phyloP scores from a whole-genome alignment of 2,113 vertebrate species.

The Agapornis roseicollis region DNA sequence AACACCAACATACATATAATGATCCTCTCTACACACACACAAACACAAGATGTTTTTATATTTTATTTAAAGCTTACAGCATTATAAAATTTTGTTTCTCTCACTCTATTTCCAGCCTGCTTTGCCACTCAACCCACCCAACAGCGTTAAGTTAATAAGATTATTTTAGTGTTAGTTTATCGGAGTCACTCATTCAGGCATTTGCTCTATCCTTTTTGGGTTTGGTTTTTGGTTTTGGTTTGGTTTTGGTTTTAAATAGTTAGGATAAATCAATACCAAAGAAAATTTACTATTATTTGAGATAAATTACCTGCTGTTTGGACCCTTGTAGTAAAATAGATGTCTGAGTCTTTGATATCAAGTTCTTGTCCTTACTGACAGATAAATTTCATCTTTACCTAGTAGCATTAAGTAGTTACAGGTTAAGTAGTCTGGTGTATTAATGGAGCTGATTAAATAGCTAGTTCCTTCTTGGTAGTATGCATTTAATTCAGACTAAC shows the following conservation, averaged over 20 bases:
- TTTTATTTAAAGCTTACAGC: slow-evolving; percentile 74
- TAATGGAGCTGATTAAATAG: not conserved
- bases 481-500: not conserved
- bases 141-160: slow-evolving; percentile 58
- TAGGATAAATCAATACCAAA: not conserved
- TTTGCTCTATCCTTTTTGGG: slow-evolving; percentile 4
- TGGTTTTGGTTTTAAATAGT: not conserved
- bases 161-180: slow-evolving; percentile 26
- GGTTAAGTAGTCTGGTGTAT: not conserved
- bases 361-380: not conserved
- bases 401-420: not conserved
- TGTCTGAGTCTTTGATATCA: not conserved
- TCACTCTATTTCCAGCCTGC: slow-evolving; percentile 42
- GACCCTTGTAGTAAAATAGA: not conserved
- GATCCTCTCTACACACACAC: not conserved
- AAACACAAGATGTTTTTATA: slow-evolving; percentile 63
- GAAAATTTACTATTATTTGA: not conserved
- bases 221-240: not conserved
- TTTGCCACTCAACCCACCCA: slow-evolving; percentile 50
- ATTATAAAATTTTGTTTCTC: slow-evolving; percentile 47
- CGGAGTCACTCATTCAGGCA: not conserved
- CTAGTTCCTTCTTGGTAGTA: not conserved
- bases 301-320: not conserved
- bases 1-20: slow-evolving; percentile 30
- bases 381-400: not conserved